Conservation (phyloP, 2,888 invertebrate species). For the Microdon myrmicae region DNA sequence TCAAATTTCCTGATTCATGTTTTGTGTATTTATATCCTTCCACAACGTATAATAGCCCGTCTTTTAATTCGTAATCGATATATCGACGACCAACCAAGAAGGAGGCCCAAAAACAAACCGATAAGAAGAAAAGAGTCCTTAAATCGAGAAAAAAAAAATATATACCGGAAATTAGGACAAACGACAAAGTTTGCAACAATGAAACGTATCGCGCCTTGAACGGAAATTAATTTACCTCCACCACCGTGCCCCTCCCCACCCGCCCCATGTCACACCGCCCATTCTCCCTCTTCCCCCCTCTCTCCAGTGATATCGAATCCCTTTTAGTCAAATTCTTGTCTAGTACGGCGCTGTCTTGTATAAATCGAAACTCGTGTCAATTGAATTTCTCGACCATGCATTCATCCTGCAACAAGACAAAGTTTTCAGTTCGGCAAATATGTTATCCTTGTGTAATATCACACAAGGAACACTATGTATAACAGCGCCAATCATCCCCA, state of each 20-base stretch:
- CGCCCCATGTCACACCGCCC: conserved; percentile 1
- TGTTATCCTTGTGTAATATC: conserved; percentile 43
- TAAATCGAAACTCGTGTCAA: conserved; percentile 37
- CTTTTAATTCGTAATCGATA: conserved; percentile 21
- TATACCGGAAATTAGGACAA: conserved; percentile 42
- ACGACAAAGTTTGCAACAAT: conserved; percentile 39
- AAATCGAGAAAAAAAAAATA: conserved; percentile 14
- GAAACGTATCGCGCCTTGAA: conserved; percentile 32
- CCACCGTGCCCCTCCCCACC: not conserved
- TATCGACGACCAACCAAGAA: not conserved
- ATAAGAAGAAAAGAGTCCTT: not conserved
- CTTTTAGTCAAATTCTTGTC: too few species aligned
- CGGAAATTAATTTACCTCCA: conserved; percentile 48
- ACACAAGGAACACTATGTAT: conserved; percentile 12
- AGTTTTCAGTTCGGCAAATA: conserved; percentile 45
- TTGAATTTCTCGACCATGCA: conserved; percentile 40
- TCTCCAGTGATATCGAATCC: too few species aligned
- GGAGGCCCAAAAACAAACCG: not conserved
- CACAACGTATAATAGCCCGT: not conserved
- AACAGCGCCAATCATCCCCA: conserved; percentile 37
- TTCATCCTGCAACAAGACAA: conserved; percentile 14
- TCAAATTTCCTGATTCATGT: conserved; percentile 24
- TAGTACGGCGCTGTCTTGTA: conserved; percentile 5
- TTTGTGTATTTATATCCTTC: not conserved
- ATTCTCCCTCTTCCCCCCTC: too few species aligned